A percentile compares a stretch with the other conserved stretches of the same genome.
Conservation (phyloP, 2,888 invertebrate genomes). For the Eledona agricola region DNA sequence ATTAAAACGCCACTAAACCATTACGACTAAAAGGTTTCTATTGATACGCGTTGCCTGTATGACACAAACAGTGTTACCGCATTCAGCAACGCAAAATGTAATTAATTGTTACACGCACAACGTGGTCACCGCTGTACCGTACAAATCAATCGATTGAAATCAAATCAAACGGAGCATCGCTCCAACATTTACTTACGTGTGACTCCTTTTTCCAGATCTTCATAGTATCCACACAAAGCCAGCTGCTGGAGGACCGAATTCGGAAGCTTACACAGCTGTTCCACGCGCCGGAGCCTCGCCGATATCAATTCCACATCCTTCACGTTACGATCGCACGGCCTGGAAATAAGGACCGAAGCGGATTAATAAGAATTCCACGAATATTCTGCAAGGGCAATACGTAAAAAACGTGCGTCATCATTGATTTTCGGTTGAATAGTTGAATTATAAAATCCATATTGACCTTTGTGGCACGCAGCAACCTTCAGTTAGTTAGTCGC, state of each 20-base stretch:
- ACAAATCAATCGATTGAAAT: no score
- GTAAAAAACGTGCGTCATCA: conserved; percentile 38
- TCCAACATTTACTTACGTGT: conserved; percentile 80
- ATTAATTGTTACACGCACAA: no score
- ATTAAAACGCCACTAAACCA: no score
- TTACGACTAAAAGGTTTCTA: no score
- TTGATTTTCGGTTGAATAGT: conserved; percentile 33
- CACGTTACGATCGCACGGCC: conserved; percentile 76
- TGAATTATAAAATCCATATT: conserved; percentile 43
- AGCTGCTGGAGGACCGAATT: conserved; percentile 76
- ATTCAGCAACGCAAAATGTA: no score
- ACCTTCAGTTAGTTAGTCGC: conserved; percentile 42
- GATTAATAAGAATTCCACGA: conserved; percentile 8
- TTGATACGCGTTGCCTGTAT: no score
- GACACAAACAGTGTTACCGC: no score
- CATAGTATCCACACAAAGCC: conserved; percentile 79
- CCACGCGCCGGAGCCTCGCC: conserved; percentile 70
- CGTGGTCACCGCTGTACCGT: no score
- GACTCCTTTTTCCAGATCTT: conserved; percentile 79
- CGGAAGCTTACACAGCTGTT: conserved; percentile 71
- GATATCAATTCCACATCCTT: conserved; percentile 79
- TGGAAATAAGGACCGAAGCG: conserved; percentile 59
- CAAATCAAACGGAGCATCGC: no score
- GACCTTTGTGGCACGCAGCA: conserved; percentile 44
- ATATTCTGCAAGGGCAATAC: no score